Conservation (phyloP, 2,797 vertebrate genomes). For the Pipistrellus pipistrellus region DNA sequence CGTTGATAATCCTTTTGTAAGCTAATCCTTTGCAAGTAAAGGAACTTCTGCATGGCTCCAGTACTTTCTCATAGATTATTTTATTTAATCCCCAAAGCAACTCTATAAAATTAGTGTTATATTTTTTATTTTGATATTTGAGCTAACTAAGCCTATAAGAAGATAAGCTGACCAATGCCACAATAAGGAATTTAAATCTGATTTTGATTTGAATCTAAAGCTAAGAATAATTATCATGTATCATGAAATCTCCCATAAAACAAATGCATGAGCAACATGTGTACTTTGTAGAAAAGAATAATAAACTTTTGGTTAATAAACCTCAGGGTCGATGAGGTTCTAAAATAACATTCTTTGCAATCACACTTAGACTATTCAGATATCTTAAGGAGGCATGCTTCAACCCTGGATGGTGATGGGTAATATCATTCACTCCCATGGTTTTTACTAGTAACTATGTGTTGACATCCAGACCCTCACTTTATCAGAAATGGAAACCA, state of each 20-base stretch:
- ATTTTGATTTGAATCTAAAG: constrained; percentile 37
- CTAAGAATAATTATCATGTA: neutral
- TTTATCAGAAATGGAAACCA: constrained; percentile 2
- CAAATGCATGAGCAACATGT: neutral
- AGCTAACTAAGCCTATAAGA: neutral
- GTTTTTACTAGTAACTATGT: neutral
- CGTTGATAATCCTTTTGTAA: neutral
- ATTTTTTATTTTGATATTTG: neutral
- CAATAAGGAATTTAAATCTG: neutral
- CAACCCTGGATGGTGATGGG: neutral
- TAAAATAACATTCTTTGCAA: constrained; percentile 26
- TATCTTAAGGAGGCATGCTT: neutral
- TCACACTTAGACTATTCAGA: neutral
- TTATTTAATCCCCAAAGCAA: constrained; percentile 13
- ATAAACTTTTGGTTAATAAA: neutral
- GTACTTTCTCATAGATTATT: neutral
- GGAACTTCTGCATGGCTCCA: neutral
- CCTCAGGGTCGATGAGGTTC: neutral
- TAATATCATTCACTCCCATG: neutral
- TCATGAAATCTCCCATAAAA: neutral
- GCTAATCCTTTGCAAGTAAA: neutral
- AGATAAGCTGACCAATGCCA: neutral
- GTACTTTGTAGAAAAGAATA: neutral
- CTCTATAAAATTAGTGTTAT: neutral
- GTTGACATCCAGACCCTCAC: neutral